A percentile compares a stretch with the other conserved stretches of the same genome.
These are phyloP conservation scores for Salvator merianae DNA, from an alignment of 2,113 vertebrate species.

Conservation along the genomic window DNA sequence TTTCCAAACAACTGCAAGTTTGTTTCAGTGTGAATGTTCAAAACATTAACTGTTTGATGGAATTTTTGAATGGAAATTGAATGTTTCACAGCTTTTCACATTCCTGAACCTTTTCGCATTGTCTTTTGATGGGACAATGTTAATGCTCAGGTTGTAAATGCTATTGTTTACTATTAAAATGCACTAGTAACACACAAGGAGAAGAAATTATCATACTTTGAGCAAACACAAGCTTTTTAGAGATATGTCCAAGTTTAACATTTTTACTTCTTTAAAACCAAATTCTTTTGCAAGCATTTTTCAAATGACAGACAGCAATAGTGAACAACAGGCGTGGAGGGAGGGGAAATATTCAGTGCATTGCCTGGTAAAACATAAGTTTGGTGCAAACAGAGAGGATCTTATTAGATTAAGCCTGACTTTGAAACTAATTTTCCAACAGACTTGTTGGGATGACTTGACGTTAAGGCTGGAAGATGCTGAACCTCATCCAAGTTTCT, in stretches of 20 bases:
- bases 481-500: slow-evolving; percentile 75
- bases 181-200: not conserved
- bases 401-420: slow-evolving; percentile 40
- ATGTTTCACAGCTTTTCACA: too few species aligned
- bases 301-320: not conserved
- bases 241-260: not conserved
- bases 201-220: not conserved
- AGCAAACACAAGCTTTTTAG: not conserved
- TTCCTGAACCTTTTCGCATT: too few species aligned
- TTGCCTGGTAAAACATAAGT: not conserved
- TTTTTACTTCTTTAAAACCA: not conserved
- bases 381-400: slow-evolving; percentile 34
- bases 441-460: slow-evolving; percentile 58
- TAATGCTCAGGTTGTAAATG: not conserved
- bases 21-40: too few species aligned
- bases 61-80: too few species aligned
- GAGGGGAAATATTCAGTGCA: not conserved
- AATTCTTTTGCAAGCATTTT: not conserved
- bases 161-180: not conserved
- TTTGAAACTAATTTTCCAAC: slow-evolving; percentile 57
- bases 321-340: not conserved
- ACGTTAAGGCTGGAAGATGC: slow-evolving; percentile 69
- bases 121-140: too few species aligned
- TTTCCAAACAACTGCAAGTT: too few species aligned
- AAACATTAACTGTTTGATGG: too few species aligned